Evolutionary conservation across 1,140 invertebrate genomes (phyloP).

Genomic region (Apis mellifera): Amel_HAv3.1 CM009937.2:14027001-14027500

Average conservation of each 20-base stretch:
- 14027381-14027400: too few relatives aligned
- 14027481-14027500: not conserved
- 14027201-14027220: not conserved
- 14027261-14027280: not conserved
- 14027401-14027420: too few relatives aligned
- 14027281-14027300: not conserved
- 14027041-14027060: constrained; percentile 53
- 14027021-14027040: constrained; percentile 62
- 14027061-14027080: not conserved
- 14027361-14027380: too few relatives aligned
- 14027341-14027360: too few relatives aligned
- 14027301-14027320: not conserved
- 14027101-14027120: too few relatives aligned
- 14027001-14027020: constrained; percentile 57
- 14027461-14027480: constrained; percentile 26
- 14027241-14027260: not conserved
- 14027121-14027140: too few relatives aligned
- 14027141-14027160: too few relatives aligned
- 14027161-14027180: too few relatives aligned
- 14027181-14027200: not conserved
- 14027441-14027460: too few relatives aligned
- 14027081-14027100: constrained; percentile 31
- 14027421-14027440: too few relatives aligned
- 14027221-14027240: not conserved
- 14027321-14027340: too few relatives aligned